A percentile compares a stretch with the other conserved stretches of the same genome.
Conservation (phyloP, 1,140 invertebrate species). For the Orussus abietinus region DNA sequence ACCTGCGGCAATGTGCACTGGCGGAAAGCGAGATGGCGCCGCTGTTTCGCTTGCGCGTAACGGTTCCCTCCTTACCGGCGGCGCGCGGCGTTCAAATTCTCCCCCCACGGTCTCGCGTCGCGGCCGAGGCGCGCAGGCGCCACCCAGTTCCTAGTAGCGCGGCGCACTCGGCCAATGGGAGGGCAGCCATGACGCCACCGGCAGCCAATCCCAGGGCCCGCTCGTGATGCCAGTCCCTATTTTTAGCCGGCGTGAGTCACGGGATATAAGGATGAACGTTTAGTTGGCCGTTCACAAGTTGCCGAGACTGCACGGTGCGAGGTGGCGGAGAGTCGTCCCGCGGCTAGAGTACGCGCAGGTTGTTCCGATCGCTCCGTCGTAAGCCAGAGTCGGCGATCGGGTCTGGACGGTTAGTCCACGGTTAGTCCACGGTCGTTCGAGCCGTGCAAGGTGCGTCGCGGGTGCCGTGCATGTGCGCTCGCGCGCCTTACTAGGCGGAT, state of each 20-base stretch:
- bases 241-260: conserved; percentile 52
- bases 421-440: too few relatives aligned
- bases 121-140: conserved; percentile 22
- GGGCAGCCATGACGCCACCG: conserved; percentile 32
- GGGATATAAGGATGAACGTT: conserved; percentile 50
- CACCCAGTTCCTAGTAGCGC: conserved; percentile 26
- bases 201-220: conserved; percentile 32
- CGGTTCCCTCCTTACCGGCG: neutral
- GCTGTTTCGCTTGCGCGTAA: conserved; percentile 5
- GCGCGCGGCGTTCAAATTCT: conserved; percentile 26
- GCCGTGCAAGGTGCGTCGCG: conserved; percentile 5
- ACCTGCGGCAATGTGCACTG: neutral
- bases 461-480: neutral
- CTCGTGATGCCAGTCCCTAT: conserved; percentile 47
- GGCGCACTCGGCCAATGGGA: conserved; percentile 25
- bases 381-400: too few relatives aligned
- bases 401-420: too few relatives aligned
- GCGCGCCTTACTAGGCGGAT: too few relatives aligned
- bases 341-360: too few relatives aligned
- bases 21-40: neutral
- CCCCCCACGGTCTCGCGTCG: conserved; percentile 15
- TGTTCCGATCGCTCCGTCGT: neutral
- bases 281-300: conserved; percentile 46
- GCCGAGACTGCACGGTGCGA: conserved; percentile 34
- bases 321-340: conserved; percentile 8